Conservation (phyloP, 2,888 invertebrate species). For the Ophion slaviceki region DNA sequence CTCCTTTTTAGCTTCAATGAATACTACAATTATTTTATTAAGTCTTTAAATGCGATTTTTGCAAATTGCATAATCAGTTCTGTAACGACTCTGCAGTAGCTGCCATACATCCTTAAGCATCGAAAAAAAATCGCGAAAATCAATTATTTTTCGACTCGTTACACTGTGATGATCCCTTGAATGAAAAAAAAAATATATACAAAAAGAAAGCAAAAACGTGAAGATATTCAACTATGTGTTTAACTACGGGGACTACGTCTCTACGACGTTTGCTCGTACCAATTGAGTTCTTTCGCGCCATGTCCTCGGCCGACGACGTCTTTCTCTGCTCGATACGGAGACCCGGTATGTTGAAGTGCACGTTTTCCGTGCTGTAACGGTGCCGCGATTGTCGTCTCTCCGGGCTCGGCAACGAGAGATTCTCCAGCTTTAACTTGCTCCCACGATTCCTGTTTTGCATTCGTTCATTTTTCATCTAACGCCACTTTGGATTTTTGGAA, state of each 20-base stretch:
- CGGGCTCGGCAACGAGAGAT: slow-evolving; percentile 89
- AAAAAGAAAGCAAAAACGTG: slow-evolving; percentile 1
- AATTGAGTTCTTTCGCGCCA: slow-evolving; percentile 94
- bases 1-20: too few species aligned
- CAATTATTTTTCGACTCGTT: too few species aligned
- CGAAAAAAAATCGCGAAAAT: too few species aligned
- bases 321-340: slow-evolving; percentile 93
- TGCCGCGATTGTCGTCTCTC: slow-evolving; percentile 91
- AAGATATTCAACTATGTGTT: slow-evolving; percentile 43
- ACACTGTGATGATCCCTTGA: neutral
- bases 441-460: slow-evolving; percentile 88
- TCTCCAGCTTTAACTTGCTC: slow-evolving; percentile 94
- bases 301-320: slow-evolving; percentile 95
- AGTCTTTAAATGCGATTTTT: too few species aligned
- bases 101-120: too few species aligned
- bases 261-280: slow-evolving; percentile 83
- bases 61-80: too few species aligned
- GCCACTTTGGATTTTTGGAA: neutral
- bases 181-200: neutral
- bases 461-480: neutral
- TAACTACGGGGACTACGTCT: slow-evolving; percentile 58
- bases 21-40: too few species aligned
- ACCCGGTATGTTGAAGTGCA: slow-evolving; percentile 96
- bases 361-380: slow-evolving; percentile 94
- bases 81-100: too few species aligned